Evolutionary conservation across 2,888 invertebrate species (phyloP).

Genomic region (Spilosoma lubricipeda): DNA sequence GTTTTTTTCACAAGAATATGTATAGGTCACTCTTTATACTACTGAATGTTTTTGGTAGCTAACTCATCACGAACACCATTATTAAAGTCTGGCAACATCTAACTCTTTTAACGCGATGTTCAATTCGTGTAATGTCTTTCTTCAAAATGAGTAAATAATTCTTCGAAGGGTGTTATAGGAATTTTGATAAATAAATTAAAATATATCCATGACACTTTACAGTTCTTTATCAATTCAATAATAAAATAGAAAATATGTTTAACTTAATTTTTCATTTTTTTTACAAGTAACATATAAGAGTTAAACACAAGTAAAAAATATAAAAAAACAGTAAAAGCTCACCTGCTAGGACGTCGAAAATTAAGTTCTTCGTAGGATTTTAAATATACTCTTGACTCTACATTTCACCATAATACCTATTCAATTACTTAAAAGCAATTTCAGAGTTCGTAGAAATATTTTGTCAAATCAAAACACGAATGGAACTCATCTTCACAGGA

Average conservation of each 20-base stretch:
- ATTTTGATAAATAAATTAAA: no score
- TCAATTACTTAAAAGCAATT: constrained; percentile 62
- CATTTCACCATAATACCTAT: constrained; percentile 34
- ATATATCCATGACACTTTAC: no score
- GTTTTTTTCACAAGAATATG: no score
- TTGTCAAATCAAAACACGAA: constrained; percentile 64
- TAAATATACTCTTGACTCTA: constrained; percentile 34
- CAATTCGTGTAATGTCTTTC: background rate
- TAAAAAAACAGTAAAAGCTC: background rate
- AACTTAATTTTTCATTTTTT: background rate
- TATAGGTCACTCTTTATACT: no score
- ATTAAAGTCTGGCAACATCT: no score
- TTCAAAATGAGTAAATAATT: background rate
- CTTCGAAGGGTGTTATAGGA: background rate
- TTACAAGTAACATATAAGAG: background rate
- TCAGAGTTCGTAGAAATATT: constrained; percentile 71
- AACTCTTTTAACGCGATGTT: background rate
- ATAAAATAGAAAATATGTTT: no score
- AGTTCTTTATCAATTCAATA: no score
- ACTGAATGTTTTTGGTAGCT: no score
- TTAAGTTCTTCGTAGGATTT: constrained; percentile 28
- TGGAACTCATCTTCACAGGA: constrained; percentile 57
- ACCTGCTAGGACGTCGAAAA: constrained; percentile 39
- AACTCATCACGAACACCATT: no score
- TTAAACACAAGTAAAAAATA: background rate